Base-by-base conservation (phyloP, 2,888 invertebrate species). In the Protophormia terraenovae region DNA sequence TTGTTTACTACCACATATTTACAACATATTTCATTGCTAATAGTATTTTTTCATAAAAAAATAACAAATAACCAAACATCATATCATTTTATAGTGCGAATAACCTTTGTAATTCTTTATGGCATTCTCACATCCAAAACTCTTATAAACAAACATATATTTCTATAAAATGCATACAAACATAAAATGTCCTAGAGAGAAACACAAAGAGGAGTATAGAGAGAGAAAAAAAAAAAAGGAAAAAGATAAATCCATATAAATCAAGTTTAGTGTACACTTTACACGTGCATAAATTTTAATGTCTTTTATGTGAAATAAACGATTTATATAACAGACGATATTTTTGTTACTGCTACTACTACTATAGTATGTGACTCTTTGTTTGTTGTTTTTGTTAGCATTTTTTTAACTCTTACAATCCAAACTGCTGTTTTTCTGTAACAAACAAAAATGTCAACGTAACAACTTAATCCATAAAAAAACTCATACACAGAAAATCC, bases 261-360 rank as follows among this genome's bases (percentile, higher is more conserved):
- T 85, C 84, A 85, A 85, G 84, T 85, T 85, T 85, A 85, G 81
- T 78, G 77, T 73, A 82, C 78, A 82, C 77, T 81, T 81, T 81
- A 82, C 84, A 85, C 84, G 82, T 81, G 77, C 84, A 85, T 85
- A 85, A 85, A 85, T 85, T 85, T 81, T 73, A 81, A 85, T 82
- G 84, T 82, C 78, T 72, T 82, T 83, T 77, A 71, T 83, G 71
- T 71, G 69, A 85, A 82, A 85, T 82, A 82, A 85, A 82, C 85
- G 82, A 85, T 85, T 85, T 82, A 85, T 85, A 69, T 69, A 58
- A 69, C 78, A 53, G 69, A 53, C 67, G 73, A 81, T 81, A 73
- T 80, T 81, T 41, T 60, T 75, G 32, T 60, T 53, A 29, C 47
- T 66, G n/a, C 16, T 71, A n/a, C 22, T 41, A 27, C n/a, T 24